Evolutionary conservation across 2,113 vertebrate species (phyloP).

Genomic region (Thermophis baileyi): DNA sequence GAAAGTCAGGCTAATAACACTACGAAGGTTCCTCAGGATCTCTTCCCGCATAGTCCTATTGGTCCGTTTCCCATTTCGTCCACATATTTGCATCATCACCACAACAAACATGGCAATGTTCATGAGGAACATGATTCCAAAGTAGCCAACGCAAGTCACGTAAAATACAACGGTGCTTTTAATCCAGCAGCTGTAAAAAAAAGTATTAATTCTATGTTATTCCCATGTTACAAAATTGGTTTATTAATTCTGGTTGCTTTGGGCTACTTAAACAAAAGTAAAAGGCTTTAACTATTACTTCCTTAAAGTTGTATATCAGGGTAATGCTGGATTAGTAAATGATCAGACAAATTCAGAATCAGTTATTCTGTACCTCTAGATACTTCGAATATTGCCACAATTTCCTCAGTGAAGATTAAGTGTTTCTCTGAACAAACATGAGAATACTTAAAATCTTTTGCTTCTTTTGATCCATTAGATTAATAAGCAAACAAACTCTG

Average conservation of each 20-base stretch:
- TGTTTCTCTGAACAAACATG: neutral
- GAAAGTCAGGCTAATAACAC: conserved; percentile 92
- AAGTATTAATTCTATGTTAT: neutral
- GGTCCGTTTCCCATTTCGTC: conserved; percentile 91
- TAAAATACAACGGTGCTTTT: conserved; percentile 79
- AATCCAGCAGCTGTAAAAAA: conserved; percentile 88
- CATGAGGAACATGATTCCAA: conserved; percentile 89
- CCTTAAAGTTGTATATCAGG: neutral
- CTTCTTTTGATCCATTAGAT: neutral
- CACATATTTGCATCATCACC: conserved; percentile 97
- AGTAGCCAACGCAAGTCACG: conserved; percentile 85
- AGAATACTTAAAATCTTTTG: neutral
- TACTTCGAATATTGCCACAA: neutral
- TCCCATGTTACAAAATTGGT: neutral
- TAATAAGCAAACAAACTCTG: neutral
- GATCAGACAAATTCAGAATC: neutral
- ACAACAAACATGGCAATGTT: conserved; percentile 97
- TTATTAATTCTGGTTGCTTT: conserved; percentile 16
- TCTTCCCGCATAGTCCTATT: conserved; percentile 87
- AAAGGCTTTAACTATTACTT: neutral
- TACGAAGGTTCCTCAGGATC: conserved; percentile 88
- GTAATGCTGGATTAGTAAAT: neutral
- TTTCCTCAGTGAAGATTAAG: neutral
- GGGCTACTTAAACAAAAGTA: neutral
- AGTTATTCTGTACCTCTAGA: neutral